Base-by-base conservation (phyloP, 2,113 vertebrate species). In the Lathamus discolor region DNA sequence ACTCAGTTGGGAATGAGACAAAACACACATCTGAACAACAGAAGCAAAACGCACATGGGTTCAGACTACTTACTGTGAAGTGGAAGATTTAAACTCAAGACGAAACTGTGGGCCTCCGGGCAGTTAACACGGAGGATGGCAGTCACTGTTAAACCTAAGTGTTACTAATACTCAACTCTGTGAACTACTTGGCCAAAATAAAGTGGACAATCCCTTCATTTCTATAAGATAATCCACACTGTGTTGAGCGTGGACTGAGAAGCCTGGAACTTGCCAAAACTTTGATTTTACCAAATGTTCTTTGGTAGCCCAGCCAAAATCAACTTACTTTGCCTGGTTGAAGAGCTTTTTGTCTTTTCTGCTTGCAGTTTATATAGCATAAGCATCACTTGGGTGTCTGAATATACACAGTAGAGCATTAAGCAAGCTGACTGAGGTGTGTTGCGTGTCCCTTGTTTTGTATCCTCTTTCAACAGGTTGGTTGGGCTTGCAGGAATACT, bases 241-340 rank as follows among this genome's bases (percentile, higher is more conserved):
- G 33, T 62, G 93, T 25, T 67, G 70, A 95, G 59, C 49, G 77
- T 85, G 84, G 72, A 94, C 37, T 90, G 70, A 80, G 41, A 46
- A 77, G 37, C 54, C 46, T 46, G 44, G 54, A 73, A 63, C 90
- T 80, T 96, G 92, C 85, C 72, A 92, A 88, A 88, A 88, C 82
- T 64, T 87, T 59, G 54, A 88, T 85, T 95, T 95, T 90, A 92
- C 94, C 54, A 92, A 80, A 92, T 64, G 64, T 85, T 92, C 75
- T 83, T 35, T 20, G 86, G 46, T 46, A 86, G 73, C 13, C 59
- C 73, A 70, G 74, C 70, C 85, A 96, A 94, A 90, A 80, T 49
- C 87, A 94, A 46, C 54, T 90, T 44, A 41, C 13, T 94, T 77
- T 63, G 54, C 57, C 54, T 80, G 46, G 44, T 1, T 81, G 78